Evolutionary conservation across 2,888 invertebrate genomes (phyloP), one percentile per base, ranked within the genome.

Genomic region (Anoplius nigerrimus): DNA sequence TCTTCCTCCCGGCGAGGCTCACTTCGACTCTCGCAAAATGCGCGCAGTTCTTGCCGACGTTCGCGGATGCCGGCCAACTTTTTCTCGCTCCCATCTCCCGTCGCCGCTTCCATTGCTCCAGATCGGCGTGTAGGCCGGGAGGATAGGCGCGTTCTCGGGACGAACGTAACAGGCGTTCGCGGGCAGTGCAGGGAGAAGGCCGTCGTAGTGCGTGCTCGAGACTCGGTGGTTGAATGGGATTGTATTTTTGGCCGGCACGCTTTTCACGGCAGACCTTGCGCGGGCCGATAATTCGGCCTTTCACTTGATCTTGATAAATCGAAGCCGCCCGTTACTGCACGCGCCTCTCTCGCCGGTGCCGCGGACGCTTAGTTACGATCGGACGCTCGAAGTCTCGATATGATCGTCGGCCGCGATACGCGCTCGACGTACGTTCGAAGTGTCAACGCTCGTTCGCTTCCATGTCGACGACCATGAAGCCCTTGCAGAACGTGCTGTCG

Each of bases 301-400:
- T 81, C 66, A 72, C 77, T 82, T 74, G 76, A 79, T 80, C 78
- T 76, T 78, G 78, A 72, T 71, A 73, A 69, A 76, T 74, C 54
- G 54, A 77, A 34, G 34, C 34, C 11, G 34, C 34, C 34, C 8
- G 4, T n/a, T 11, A 2, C 2, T 34, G 55, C 15, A 16, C 55
- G 15, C 27, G n/a, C 24, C 2, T 27, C 11, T 24, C 24, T 34
- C 55, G 27, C 22, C 34, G 53, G 20, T 22, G n/a, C n/a, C 53
- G 21, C 53, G 55, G 6, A 34, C 34, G 34, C 34, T 6, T 34
- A 34, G 34, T 34, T 6, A 34, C 34, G 34, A 34, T 34, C 34
- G 34, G 34, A 3, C 6, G 48, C 48, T 48, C 16, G 11, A 48
- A 48, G 48, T 48, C 48, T 20, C 48, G 48, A 16, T 48, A 16